Conservation (phyloP, 2,113 vertebrate species). For the Hippocampus comes region DNA sequence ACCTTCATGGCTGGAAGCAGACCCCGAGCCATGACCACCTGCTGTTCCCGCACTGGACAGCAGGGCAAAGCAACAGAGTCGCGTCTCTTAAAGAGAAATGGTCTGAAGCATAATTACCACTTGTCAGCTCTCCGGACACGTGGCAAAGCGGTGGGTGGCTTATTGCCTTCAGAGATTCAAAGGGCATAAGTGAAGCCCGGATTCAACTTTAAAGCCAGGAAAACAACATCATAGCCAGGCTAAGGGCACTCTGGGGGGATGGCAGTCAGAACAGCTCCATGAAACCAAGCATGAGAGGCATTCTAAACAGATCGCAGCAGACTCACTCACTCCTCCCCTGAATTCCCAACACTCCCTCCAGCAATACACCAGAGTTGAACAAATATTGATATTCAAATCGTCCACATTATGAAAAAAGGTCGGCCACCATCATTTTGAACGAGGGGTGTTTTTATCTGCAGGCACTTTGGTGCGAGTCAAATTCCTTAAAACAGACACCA, state of each 20-base stretch:
- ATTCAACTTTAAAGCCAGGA: conserved; percentile 41
- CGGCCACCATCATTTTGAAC: neutral
- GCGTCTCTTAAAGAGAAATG: conserved; percentile 46
- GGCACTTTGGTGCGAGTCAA: neutral
- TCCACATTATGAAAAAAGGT: neutral
- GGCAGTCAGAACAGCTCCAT: conserved; percentile 37
- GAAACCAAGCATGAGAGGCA: conserved; percentile 47
- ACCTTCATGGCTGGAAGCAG: conserved; percentile 17
- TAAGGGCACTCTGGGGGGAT: conserved; percentile 52
- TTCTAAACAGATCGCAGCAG: conserved; percentile 44
- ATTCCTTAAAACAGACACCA: neutral
- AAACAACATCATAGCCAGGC: conserved; percentile 56
- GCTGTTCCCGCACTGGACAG: conserved; percentile 49
- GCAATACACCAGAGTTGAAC: neutral
- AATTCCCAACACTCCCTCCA: conserved; percentile 3
- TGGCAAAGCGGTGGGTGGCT: conserved; percentile 51
- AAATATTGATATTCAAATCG: conserved; percentile 1
- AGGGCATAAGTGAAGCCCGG: conserved; percentile 51
- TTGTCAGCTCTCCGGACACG: conserved; percentile 50
- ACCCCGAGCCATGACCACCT: conserved; percentile 29
- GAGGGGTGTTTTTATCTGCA: neutral
- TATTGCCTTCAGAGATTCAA: conserved; percentile 57
- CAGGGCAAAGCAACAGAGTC: conserved; percentile 22
- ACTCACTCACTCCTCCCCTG: conserved; percentile 39
- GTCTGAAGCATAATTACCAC: conserved; percentile 56